Percentiles rank a stretch among this genome's conserved stretches.
phyloP scores from a whole-genome alignment of 1,140 invertebrate genomes.

The Drosophila pandora region DNA sequence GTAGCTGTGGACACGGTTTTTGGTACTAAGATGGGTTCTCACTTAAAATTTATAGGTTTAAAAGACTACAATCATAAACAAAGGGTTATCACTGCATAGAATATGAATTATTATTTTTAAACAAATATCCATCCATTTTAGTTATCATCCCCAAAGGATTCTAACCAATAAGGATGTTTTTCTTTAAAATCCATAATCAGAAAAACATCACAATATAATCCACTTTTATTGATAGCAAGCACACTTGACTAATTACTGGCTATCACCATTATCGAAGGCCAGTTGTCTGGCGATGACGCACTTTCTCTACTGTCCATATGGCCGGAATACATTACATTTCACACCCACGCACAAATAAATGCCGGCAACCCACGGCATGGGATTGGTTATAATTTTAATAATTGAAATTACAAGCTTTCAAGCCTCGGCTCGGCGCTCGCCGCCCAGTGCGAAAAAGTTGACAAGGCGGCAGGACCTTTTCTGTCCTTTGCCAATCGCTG shows the following conservation, averaged over 20 bases:
- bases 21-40: constrained; percentile 7
- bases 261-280: constrained; percentile 1
- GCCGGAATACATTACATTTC: constrained; percentile 37
- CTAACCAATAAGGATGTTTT: too few species aligned
- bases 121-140: too few species aligned
- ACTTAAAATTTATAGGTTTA: background rate
- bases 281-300: constrained; percentile 50
- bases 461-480: background rate
- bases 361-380: constrained; percentile 5
- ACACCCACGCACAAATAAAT: constrained; percentile 4
- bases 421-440: background rate
- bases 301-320: constrained; percentile 48
- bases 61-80: background rate
- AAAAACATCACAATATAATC: background rate
- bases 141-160: too few species aligned
- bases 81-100: too few species aligned
- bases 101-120: too few species aligned
- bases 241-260: constrained; percentile 3
- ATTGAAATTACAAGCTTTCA: constrained; percentile 48
- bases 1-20: constrained; percentile 62
- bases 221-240: constrained; percentile 4
- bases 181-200: too few species aligned
- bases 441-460: constrained; percentile 26
- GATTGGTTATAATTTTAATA: constrained; percentile 58
- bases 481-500: background rate